Evolutionary conservation across 2,113 vertebrate genomes (phyloP), one percentile per base, ranked within the genome.

Genomic region (Esox niger): DNA sequence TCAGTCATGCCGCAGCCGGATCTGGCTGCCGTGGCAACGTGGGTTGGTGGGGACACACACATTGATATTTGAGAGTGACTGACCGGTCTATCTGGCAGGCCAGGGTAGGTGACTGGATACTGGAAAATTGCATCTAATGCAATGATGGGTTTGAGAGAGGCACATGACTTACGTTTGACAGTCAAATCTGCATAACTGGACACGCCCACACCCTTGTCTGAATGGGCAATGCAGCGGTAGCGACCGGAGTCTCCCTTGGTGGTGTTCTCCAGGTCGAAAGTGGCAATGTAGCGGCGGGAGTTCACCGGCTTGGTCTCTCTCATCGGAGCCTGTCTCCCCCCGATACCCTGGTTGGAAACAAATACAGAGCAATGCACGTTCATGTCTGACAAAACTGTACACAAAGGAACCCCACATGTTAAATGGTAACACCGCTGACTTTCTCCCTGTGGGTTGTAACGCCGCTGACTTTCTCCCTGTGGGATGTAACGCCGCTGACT

Each of bases 181-280:
- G 96, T 94, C 62, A 98, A 86, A 27, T 95, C 94, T 15, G 94
- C 93, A 2, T 98, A 98, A 79, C 93, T 94, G 57, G 97, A 98
- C 49, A 98, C 90, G 0, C 95, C 95, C 64, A 96, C 92, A 1
- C 97, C 97, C 43, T 87, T 90, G 73, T 95, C 93, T 0, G 96
- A 97, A 27, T 90, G 92, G 81, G 93, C 94, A 83, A 98, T 93
- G 84, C 97, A 98, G 75, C 97, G 96, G 54, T 98, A 98, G 73
- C 88, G 94, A 20, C 95, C 97, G 0, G 94, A 93, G 2, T 98
- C 95, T 0, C 88, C 86, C 71, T 95, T 96, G 0, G 94, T 96
- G 0, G 96, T 95, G 68, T 98, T 98, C 3, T 94, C 92, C 35
- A 98, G 92, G 2, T 91, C 95, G 10, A 98, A 98, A 5, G 86